Evolutionary conservation across 2,888 invertebrate species (phyloP).

Genomic region (Pedicia rivosa): DNA sequence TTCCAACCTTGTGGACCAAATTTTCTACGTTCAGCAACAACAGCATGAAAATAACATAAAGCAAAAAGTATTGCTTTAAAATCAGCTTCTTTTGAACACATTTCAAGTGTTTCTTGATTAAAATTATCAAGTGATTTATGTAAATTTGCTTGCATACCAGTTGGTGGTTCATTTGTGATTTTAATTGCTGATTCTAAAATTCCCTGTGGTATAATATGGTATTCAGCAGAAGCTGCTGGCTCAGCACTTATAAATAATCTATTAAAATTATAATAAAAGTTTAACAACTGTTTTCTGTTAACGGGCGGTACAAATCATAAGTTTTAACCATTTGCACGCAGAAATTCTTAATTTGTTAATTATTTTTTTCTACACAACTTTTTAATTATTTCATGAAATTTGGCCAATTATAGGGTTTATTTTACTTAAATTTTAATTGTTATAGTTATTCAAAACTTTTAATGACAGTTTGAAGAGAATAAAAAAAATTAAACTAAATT

Average conservation of each 20-base stretch:
- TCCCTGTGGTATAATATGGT: conserved; percentile 61
- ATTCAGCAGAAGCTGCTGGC: conserved; percentile 51
- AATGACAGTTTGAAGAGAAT: too few species aligned
- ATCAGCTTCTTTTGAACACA: conserved; percentile 84
- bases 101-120: conserved; percentile 80
- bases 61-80: conserved; percentile 82
- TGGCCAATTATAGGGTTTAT: too few species aligned
- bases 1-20: conserved; percentile 39
- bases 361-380: too few species aligned
- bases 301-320: too few species aligned
- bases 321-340: too few species aligned
- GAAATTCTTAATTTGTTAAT: too few species aligned
- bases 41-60: conserved; percentile 89
- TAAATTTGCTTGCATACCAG: conserved; percentile 86
- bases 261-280: too few species aligned
- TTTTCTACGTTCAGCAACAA: conserved; percentile 80
- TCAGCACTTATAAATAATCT: conserved; percentile 77
- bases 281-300: too few species aligned
- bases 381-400: too few species aligned
- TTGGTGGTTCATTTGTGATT: conserved; percentile 91
- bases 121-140: conserved; percentile 89
- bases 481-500: too few species aligned
- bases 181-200: conserved; percentile 87
- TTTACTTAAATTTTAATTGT: too few species aligned
- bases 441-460: too few species aligned